Conservation (phyloP, 2,888 invertebrate genomes). For the Eupeodes luniger region DNA sequence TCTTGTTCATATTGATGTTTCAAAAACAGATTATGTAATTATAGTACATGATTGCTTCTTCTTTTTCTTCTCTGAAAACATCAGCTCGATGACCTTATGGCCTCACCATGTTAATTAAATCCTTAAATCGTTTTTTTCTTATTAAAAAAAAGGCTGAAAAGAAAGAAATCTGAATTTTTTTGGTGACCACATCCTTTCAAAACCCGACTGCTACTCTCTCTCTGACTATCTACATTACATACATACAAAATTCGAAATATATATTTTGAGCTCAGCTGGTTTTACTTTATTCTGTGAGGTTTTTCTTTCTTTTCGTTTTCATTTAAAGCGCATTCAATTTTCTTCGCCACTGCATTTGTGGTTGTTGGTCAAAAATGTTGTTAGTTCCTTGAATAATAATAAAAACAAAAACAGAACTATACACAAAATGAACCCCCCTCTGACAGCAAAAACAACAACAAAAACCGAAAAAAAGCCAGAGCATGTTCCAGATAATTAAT, state of each 20-base stretch:
- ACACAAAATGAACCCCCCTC: conserved; percentile 14
- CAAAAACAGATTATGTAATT: no score
- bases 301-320: conserved; percentile 12
- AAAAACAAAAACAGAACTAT: conserved; percentile 10
- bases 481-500: conserved; percentile 76
- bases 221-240: no score
- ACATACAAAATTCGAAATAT: not conserved
- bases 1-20: no score
- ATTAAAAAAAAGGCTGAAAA: not conserved
- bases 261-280: conserved; percentile 60
- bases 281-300: conserved; percentile 6
- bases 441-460: not conserved
- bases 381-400: conserved; percentile 27
- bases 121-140: not conserved
- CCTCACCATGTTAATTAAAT: not conserved
- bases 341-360: conserved; percentile 72
- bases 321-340: conserved; percentile 65
- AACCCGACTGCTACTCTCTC: conserved; percentile 10
- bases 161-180: not conserved
- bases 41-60: no score
- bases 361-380: conserved; percentile 50
- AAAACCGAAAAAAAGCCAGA: conserved; percentile 51
- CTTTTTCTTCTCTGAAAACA: no score
- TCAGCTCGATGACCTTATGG: not conserved
- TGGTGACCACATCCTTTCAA: conserved; percentile 22